Conservation (phyloP, 2,888 invertebrate genomes). For the Beris chalybata region DNA sequence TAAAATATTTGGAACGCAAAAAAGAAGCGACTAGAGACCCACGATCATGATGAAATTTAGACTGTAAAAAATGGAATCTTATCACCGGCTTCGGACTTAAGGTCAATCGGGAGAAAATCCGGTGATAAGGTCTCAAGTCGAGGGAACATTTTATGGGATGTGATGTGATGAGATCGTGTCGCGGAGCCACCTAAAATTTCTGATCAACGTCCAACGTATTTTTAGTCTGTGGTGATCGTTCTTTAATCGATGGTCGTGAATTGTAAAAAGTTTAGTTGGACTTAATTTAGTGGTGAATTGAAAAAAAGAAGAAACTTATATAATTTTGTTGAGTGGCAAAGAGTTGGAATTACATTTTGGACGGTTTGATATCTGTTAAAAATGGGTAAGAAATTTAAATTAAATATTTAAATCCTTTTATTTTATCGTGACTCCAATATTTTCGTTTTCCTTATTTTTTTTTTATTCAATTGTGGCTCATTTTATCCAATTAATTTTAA, state of each 20-base stretch:
- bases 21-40: background rate
- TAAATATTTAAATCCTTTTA: too few species aligned
- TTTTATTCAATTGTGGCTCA: too few species aligned
- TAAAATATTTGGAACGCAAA: slow-evolving; percentile 12
- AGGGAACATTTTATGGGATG: background rate
- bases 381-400: too few species aligned
- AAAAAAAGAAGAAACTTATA: too few species aligned
- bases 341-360: too few species aligned
- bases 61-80: slow-evolving; percentile 12
- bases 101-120: slow-evolving; percentile 30
- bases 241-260: slow-evolving; percentile 16
- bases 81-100: slow-evolving; percentile 29
- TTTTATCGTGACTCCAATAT: too few species aligned
- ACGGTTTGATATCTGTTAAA: too few species aligned
- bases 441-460: too few species aligned
- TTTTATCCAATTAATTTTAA: too few species aligned
- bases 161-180: too few species aligned
- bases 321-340: too few species aligned
- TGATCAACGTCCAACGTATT: slow-evolving; percentile 25
- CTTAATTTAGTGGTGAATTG: too few species aligned
- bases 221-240: slow-evolving; percentile 18
- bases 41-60: background rate
- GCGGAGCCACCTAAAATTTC: slow-evolving; percentile 10
- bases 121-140: slow-evolving; percentile 19
- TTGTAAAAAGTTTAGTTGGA: background rate